phyloP scores from a whole-genome alignment of 2,888 invertebrate genomes.

The Lycia hirtaria region DNA sequence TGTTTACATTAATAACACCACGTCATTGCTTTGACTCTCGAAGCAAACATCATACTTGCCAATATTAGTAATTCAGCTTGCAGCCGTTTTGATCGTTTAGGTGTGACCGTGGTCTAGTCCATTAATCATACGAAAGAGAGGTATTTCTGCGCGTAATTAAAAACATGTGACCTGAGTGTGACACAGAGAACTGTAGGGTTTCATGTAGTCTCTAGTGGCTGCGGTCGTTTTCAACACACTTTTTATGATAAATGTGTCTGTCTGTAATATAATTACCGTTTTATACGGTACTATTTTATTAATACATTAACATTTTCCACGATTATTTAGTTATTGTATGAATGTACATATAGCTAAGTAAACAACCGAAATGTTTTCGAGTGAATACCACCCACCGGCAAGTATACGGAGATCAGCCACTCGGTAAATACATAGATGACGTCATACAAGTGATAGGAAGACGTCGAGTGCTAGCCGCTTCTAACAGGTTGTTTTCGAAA shows the following conservation, averaged over 20 bases:
- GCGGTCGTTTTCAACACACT: constrained; percentile 8
- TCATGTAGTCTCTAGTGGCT: constrained; percentile 12
- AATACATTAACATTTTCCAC: no score
- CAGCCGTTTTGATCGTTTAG: background rate
- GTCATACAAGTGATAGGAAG: no score
- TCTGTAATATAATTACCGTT: background rate
- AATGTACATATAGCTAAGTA: no score
- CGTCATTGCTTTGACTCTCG: background rate
- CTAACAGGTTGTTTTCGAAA: no score
- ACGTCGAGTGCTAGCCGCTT: no score
- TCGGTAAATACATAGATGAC: no score
- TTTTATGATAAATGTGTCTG: constrained; percentile 27
- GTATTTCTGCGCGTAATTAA: constrained; percentile 52
- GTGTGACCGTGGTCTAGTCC: constrained; percentile 15
- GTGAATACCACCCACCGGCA: no score
- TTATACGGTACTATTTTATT: background rate
- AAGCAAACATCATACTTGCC: background rate
- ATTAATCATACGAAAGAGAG: constrained; percentile 38
- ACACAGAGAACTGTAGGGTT: constrained; percentile 13
- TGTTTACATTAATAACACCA: no score
- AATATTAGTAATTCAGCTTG: background rate
- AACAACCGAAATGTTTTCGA: no score
- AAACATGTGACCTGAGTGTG: constrained; percentile 49
- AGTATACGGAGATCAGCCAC: no score
- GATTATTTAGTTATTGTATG: no score